Evolutionary conservation across 2,888 invertebrate species (phyloP).

Genomic region (Campoplex capitator): DNA sequence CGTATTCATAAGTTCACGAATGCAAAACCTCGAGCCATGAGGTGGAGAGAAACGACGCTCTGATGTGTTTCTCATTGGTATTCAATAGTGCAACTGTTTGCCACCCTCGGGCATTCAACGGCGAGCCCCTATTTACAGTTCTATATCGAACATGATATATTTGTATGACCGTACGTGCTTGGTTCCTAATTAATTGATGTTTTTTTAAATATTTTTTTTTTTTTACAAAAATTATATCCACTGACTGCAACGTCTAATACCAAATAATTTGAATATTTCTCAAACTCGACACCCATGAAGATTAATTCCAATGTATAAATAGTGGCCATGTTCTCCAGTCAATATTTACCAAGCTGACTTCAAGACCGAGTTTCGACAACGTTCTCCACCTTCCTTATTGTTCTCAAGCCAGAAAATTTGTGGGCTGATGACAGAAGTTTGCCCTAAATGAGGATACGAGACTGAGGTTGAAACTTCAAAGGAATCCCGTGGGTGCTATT

Average conservation of each 20-base stretch:
- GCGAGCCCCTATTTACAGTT: background rate
- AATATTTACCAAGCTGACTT: constrained; percentile 35
- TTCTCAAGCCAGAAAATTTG: constrained; percentile 47
- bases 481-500: constrained; percentile 74
- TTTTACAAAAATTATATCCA: background rate
- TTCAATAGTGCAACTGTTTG: constrained; percentile 63
- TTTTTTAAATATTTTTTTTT: background rate
- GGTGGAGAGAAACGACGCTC: constrained; percentile 42
- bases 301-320: background rate
- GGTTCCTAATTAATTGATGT: background rate
- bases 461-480: constrained; percentile 61
- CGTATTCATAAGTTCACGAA: constrained; percentile 77
- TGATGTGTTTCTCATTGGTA: constrained; percentile 63
- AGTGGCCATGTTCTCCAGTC: background rate
- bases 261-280: background rate
- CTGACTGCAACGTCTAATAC: background rate
- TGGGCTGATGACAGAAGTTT: constrained; percentile 28
- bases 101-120: constrained; percentile 51
- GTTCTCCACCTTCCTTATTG: constrained; percentile 1
- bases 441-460: constrained; percentile 32
- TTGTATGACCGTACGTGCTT: background rate
- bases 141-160: constrained; percentile 11
- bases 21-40: constrained; percentile 77
- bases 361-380: constrained; percentile 20
- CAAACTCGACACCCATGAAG: background rate